Percentiles rank a stretch among this genome's conserved stretches.
Conservation (phyloP, 2,113 vertebrate genomes). For the Pantherophis guttatus region DNA sequence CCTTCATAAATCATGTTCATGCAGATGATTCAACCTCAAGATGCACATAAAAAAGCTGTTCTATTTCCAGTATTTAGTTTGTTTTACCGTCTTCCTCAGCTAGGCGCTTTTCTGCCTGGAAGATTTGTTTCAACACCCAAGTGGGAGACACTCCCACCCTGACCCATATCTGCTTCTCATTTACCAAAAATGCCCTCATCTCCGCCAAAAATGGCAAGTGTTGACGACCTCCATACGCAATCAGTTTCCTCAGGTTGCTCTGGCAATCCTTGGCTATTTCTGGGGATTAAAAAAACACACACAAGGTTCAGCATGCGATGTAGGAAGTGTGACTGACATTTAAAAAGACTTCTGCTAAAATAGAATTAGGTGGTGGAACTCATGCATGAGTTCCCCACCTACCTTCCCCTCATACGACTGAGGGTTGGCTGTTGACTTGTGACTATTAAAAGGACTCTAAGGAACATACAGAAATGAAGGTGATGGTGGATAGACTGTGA, state of each 20-base stretch:
- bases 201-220: slow-evolving; percentile 75
- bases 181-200: slow-evolving; percentile 82
- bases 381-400: not conserved
- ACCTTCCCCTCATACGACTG: not conserved
- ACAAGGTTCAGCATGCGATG: not conserved
- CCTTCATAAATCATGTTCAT: not conserved
- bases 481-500: not conserved
- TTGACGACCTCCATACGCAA: slow-evolving; percentile 78
- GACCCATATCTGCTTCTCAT: not conserved
- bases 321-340: not conserved
- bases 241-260: slow-evolving; percentile 78
- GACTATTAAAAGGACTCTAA: not conserved
- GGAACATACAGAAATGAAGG: not conserved
- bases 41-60: not conserved
- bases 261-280: slow-evolving; percentile 75
- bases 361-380: not conserved
- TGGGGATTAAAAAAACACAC: slow-evolving; percentile 47
- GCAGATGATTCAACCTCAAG: not conserved
- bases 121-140: not conserved
- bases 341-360: not conserved
- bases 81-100: not conserved
- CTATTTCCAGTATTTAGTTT: not conserved
- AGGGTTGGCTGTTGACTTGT: not conserved
- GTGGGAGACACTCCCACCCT: not conserved
- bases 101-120: not conserved